Base-by-base conservation (phyloP, 2,113 vertebrate genomes). In the Epinephelus cyanopodus region DNA sequence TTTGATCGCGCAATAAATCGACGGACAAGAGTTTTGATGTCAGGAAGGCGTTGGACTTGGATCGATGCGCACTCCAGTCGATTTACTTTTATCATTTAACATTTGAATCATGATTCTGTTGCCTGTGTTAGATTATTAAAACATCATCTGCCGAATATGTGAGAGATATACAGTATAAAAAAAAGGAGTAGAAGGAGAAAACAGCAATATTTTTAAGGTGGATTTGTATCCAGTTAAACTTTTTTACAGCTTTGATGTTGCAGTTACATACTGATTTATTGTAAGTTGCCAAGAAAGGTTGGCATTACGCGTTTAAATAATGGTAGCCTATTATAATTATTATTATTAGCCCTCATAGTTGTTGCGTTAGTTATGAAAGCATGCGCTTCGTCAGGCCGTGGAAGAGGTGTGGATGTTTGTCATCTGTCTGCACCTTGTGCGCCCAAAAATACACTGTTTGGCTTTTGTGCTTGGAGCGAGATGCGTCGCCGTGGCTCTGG, bases 331-430 rank as follows among this genome's bases (percentile, higher is more conserved):
- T 17, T 6, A 37, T 23, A 29, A 23, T 75, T 6, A 37, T 23
- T 37, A 23, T 75, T 3, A 29, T 10, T 29, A 29, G 29, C 57
- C 63, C 70, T 56, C 17, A 10, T 78, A 62, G 79, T 86, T 87
- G 77, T 77, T 23, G 53, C 71, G 66, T 45, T 45, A 61, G 79
- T 72, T 60, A 52, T 73, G 79, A 57, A 79, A 80, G 75, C 89
- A 77, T 89, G 87, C 82, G 82, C 80, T 90, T 89, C 74, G 74
- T 90, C 87, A 90, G 87, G 86, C 83, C 86, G 81, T 78, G 85
- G 39, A 21, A 54, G 82, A 82, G 85, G 77, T 69, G 80, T 81
- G 87, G 63, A 77, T 85, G 79, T 90, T 85, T 92, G 84, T 89
- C 90, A 86, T 88, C 29, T 53, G 67, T 79, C 86, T 82, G 82